Evolutionary conservation across 2,888 invertebrate species (phyloP), one percentile per base, ranked within the genome.

Genomic region (Chalcis sispes): DNA sequence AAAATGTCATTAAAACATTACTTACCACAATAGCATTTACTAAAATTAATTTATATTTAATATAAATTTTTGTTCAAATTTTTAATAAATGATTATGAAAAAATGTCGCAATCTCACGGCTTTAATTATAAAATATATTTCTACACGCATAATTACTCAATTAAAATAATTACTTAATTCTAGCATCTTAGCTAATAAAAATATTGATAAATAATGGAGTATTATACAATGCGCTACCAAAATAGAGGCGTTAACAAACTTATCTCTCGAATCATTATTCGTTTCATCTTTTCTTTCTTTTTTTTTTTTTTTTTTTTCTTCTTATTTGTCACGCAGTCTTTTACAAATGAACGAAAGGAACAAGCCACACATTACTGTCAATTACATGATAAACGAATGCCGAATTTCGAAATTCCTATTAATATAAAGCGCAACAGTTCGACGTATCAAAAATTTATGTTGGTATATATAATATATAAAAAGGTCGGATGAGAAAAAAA

Each of bases 381-480:
- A 79, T 77, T 69, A 77, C n/a, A 7, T 36, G 48, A 20, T n/a
- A 36, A n/a, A 25, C 72, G 54, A n/a, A 42, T 13, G 27, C 46
- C 25, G 64, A 48, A 74, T 69, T 69, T 69, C 69, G 54, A 69
- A 64, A 74, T 48, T 58, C 23, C 25, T 69, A 69, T 54, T 18
- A 23, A 52, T n/a, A n/a, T n/a, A n/a, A n/a, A n/a, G n/a, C n/a
- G 82, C 81, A 82, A 82, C 84, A 72, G 72, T 78, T 77, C 72
- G 80, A 79, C 13, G 42, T 61, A 67, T 74, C 54, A 48, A 46
- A 67, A 62, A 69, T 59, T 74, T 62, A 69, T 4, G 20, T 46
- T 46, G 5, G 36, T 36, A 36, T 36, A 36, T 10, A 36, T 10
- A 36, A 25, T 36, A 15, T 25, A 27, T 40, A 52, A 65, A 3